These are phyloP conservation scores for Ptychoptera contaminata DNA, from an alignment of 2,888 invertebrate genomes.

Conservation along the genomic window DNA sequence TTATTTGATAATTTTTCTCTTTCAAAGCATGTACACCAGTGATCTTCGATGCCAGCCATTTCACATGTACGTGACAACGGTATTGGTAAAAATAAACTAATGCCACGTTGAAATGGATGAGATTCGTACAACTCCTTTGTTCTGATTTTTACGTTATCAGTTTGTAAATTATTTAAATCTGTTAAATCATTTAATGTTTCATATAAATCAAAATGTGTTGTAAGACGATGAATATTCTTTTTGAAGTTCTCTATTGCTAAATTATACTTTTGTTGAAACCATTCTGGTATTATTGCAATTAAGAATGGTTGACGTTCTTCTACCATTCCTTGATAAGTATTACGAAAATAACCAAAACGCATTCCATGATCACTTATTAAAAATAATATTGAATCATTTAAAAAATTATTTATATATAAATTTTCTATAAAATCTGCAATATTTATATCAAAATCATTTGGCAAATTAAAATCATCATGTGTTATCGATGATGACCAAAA, in stretches of 20 bases:
- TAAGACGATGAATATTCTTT: conserved; percentile 51
- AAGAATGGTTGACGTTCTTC: conserved; percentile 80
- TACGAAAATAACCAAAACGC: conserved; percentile 66
- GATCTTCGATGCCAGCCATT: conserved; percentile 59
- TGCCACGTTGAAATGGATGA: conserved; percentile 38
- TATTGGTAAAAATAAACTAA: conserved; percentile 63
- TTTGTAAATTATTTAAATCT: conserved; percentile 32
- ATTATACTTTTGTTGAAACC: conserved; percentile 48
- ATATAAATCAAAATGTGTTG: conserved; percentile 72
- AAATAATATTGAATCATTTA: conserved; percentile 52
- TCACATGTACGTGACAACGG: conserved; percentile 57
- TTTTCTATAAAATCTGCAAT: conserved; percentile 11
- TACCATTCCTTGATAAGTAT: conserved; percentile 68
- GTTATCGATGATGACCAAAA: conserved; percentile 73
- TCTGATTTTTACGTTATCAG: conserved; percentile 27
- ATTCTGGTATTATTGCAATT: conserved; percentile 52
- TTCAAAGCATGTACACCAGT: conserved; percentile 80
- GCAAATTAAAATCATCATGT: conserved; percentile 71
- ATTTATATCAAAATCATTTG: conserved; percentile 50
- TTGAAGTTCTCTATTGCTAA: conserved; percentile 46
- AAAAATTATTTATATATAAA: conserved; percentile 15
- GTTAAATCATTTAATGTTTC: conserved; percentile 59
- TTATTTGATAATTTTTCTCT: conserved; percentile 38
- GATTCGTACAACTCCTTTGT: conserved; percentile 24
- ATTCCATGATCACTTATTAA: conserved; percentile 84